Evolutionary conservation across 1,140 invertebrate genomes (phyloP).

Genomic region (Scaptomyza graminum): DNA sequence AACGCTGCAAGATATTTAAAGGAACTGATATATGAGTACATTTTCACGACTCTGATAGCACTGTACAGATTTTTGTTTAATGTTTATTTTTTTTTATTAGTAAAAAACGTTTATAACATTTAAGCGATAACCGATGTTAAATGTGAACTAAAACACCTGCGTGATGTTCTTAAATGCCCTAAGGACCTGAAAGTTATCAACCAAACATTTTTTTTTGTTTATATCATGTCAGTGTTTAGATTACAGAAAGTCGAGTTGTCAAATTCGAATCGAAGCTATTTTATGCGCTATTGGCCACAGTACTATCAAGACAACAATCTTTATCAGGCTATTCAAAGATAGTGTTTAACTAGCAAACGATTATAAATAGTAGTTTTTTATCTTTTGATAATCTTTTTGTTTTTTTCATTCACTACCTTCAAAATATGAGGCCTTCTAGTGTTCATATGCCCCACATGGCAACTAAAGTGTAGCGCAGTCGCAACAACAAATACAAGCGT

Average conservation of each 20-base stretch:
- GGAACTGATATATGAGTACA: neutral
- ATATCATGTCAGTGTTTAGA: too few relatives aligned
- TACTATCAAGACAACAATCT: neutral
- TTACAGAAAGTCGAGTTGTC: too few relatives aligned
- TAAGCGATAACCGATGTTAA: too few relatives aligned
- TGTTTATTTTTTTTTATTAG: too few relatives aligned
- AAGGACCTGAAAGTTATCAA: too few relatives aligned
- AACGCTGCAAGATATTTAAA: constrained; percentile 51
- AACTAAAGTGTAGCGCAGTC: constrained; percentile 67
- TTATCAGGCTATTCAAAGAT: constrained; percentile 1
- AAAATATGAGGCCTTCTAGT: constrained; percentile 32
- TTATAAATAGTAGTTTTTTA: constrained; percentile 23
- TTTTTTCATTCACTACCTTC: neutral
- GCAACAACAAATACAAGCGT: constrained; percentile 58
- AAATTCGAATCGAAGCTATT: too few relatives aligned
- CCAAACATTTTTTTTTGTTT: too few relatives aligned
- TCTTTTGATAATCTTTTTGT: neutral
- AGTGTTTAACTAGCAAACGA: constrained; percentile 10
- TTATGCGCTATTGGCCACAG: neutral
- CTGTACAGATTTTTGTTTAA: neutral
- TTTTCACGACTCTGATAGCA: neutral
- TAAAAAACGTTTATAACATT: too few relatives aligned
- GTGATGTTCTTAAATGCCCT: too few relatives aligned
- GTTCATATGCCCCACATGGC: constrained; percentile 55
- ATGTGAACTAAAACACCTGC: neutral